Conservation (phyloP, 2,113 vertebrate genomes). For the Xenotilapia caudafasciata region DNA sequence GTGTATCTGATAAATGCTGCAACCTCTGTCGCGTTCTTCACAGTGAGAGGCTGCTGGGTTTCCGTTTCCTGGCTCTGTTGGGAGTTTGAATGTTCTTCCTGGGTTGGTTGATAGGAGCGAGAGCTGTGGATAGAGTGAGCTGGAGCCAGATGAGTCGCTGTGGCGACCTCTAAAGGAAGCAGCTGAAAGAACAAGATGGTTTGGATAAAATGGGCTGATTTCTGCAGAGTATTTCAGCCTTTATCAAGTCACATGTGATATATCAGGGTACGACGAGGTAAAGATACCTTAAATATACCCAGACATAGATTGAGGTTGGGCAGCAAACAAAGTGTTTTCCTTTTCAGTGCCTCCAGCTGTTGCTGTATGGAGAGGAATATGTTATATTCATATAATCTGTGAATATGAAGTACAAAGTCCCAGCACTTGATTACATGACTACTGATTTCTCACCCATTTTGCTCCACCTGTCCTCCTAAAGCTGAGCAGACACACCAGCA, state of each 20-base stretch:
- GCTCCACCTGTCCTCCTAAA: background rate
- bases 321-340: background rate
- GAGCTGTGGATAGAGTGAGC: background rate
- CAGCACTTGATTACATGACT: background rate
- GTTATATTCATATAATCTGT: background rate
- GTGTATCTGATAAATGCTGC: background rate
- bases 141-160: background rate
- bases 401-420: background rate
- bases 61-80: accelerated
- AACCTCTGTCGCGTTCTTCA: background rate
- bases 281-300: background rate
- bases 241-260: background rate
- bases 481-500: background rate
- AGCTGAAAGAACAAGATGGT: background rate
- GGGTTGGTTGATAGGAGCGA: background rate
- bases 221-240: background rate
- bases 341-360: background rate
- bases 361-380: background rate
- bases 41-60: accelerated
- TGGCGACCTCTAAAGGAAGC: background rate
- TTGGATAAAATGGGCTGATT: background rate
- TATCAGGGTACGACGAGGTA: accelerated
- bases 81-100: background rate
- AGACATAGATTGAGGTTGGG: background rate
- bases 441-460: background rate